Evolutionary conservation across 35 echinoderm and acorn worm genomes (phyloP), one percentile per base, ranked within the genome.

Genomic region (Apostichopus parvimensis): DNA sequence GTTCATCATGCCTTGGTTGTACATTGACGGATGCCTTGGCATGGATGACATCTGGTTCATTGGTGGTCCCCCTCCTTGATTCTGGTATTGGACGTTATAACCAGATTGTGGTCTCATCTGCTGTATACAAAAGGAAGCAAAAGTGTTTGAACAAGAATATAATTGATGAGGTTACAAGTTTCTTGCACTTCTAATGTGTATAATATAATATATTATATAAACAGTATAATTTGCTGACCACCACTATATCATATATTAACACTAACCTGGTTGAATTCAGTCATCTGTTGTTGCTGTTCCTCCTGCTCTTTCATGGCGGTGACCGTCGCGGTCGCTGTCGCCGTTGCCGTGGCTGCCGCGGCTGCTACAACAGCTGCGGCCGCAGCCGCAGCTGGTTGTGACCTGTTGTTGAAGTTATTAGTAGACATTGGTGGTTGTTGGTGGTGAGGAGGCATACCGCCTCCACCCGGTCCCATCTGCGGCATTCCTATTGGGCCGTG

Each of bases 331-430:
- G 97, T 96, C 12, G 97, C 95, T 2, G 95, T 94, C 1, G 97
- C 95, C 3, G 95, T 96, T 10, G 94, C 95, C 5, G 97, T 96
- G 7, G 97, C 95, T 25, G 97, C 97, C 5, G 97, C 97, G 11
- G 97, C 97, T 6, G 97, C 97, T 5, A 96, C 95, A 6, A 95
- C 97, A 6, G 97, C 97, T 22, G 97, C 97, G 25, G 97, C 97
- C 6, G 97, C 97, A 0, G 97, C 97, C 4, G 97, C 97, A 68
- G 97, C 97, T 6, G 97, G 97, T 23, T 96, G 94, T 6, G 95
- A 80, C 26, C 89, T 53, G 12, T 57, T 57, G 53, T 6, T 68
- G 55, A 78, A 91, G 75, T 78, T 91, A 22, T 79, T 79, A 15
- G 89, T 79, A 23, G 93, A 92, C 23, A 83, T 73, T 57, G 79